Percentiles rank a stretch among this genome's conserved stretches.
Conservation (phyloP, 2,797 vertebrate species). For the Paguma larvata region DNA sequence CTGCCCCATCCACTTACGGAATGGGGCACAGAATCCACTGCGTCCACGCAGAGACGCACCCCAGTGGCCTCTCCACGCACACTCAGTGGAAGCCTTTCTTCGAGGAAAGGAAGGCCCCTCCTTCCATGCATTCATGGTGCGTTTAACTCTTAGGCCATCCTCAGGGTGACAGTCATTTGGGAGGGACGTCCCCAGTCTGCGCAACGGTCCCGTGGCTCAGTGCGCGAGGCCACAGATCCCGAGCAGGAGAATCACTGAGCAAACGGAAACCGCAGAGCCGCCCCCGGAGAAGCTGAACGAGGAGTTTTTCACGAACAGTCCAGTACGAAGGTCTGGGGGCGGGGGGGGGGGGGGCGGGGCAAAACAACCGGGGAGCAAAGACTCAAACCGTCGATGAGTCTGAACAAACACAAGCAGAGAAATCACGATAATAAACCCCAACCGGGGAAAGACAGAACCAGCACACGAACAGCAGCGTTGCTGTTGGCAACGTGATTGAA, state of each 20-base stretch:
- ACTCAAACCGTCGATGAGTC: accelerated
- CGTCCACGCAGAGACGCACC: too few species aligned
- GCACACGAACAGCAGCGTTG: accelerated
- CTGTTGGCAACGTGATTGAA: accelerated
- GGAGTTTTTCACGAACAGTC: too few species aligned
- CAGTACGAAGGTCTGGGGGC: background rate
- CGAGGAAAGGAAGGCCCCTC: too few species aligned
- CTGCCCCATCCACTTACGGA: accelerated
- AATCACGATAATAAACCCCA: background rate
- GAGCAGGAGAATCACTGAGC: accelerated
- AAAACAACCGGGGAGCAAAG: background rate
- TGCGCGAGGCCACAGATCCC: accelerated
- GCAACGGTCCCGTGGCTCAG: accelerated
- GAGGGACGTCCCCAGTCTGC: accelerated
- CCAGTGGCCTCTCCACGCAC: background rate
- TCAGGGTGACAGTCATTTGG: accelerated
- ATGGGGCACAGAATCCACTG: too few species aligned
- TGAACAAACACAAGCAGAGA: background rate
- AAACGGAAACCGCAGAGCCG: background rate
- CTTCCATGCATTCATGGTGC: accelerated
- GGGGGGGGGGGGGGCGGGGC: too few species aligned
- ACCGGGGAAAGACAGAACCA: background rate
- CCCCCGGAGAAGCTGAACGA: accelerated
- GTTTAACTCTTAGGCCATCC: accelerated
- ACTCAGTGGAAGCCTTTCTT: too few species aligned